A percentile compares a stretch with the other conserved stretches of the same genome.
Evolutionary conservation across 1,140 invertebrate genomes (phyloP).

Genomic region (Diuraphis noxia): DNA sequence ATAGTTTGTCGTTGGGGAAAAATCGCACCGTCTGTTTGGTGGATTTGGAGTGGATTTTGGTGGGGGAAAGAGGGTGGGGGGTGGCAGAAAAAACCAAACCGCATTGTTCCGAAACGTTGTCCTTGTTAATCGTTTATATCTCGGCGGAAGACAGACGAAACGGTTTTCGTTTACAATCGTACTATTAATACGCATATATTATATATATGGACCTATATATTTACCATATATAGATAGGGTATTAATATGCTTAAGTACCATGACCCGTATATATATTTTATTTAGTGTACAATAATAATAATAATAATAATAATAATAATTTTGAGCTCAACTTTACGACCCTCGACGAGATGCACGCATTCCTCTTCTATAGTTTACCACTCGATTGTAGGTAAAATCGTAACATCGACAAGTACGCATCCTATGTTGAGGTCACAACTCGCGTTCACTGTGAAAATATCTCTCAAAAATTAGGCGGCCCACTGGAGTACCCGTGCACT

Average conservation of each 20-base stretch:
- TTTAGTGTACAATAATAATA: background rate
- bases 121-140: no score
- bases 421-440: no score
- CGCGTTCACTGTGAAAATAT: background rate
- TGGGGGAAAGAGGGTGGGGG: no score
- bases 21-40: background rate
- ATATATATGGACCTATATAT: background rate
- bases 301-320: background rate
- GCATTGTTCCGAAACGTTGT: conserved; percentile 20
- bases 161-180: background rate
- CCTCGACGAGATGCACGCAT: background rate
- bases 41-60: background rate
- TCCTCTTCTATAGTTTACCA: background rate
- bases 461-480: background rate
- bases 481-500: no score
- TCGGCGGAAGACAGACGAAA: background rate
- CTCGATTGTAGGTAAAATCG: no score
- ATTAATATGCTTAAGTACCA: background rate
- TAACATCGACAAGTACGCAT: background rate
- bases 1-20: background rate
- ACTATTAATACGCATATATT: background rate
- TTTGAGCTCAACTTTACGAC: background rate
- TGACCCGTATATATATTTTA: no score
- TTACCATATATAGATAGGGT: background rate
- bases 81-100: background rate